Evolutionary conservation across 2,797 vertebrate species (phyloP), one percentile per base, ranked within the genome.

Genomic region (Onychomys arenicola): DNA sequence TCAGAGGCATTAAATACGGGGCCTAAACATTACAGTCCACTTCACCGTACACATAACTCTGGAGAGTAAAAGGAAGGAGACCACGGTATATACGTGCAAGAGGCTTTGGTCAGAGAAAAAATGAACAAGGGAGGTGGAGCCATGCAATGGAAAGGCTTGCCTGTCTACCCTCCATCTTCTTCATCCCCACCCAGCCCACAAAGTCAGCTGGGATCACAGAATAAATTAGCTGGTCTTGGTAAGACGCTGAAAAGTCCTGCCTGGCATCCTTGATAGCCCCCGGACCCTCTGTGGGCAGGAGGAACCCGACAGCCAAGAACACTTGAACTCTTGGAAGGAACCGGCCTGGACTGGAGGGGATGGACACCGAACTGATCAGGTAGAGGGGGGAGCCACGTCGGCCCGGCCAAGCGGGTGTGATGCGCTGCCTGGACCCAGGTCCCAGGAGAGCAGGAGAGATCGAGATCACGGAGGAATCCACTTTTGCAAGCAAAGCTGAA

Each of bases 401-500:
- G 98, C 95, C 46, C 46, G 98, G 98, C 96, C 0, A 76, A 80
- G 81, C 37, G 37, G 67, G n/a, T 29, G 78, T 0, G 0, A 2
- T 0, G 2, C 3, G 91, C 0, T 1, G 9, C 95, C 57, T 6
- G 90, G 94, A 63, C 34, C 95, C 95, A n/a, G 77, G 98, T 97
- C 98, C 95, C 52, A 81, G 3, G 75, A 92, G 93, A 94, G 98
- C 97, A 76, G 98, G 98, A 97, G 96, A 76, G 98, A 97, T 67
- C 94, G 98, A 75, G 98, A 97, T 76, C 94, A 98, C 97, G 96
- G 98, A 98, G 98, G 98, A 98, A 98, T 98, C 98, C 98, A 95
- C 98, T 97, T 98, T 97, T 98, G 98, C 98, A 97, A 99, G 99
- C 98, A 97, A 99, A 99, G 99, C 99, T 98, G 97, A 98, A 90